Conservation (phyloP, 2,888 invertebrate species). For the Lepidocyrtinus sp. region DNA sequence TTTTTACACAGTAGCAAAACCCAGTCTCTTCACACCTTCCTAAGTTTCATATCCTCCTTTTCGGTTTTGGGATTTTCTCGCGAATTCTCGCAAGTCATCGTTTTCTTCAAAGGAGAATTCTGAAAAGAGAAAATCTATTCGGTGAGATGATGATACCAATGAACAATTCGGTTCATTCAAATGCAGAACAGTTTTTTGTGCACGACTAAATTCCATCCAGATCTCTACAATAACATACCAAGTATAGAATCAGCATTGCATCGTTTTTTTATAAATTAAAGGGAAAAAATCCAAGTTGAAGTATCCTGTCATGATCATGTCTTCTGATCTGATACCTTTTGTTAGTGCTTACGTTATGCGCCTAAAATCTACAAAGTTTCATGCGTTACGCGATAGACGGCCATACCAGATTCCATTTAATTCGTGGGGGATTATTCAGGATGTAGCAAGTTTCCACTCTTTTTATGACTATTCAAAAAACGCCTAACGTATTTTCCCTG, state of each 20-base stretch:
- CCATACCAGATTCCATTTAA: background rate
- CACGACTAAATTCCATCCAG: conserved; percentile 17
- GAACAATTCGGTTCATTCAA: conserved; percentile 23
- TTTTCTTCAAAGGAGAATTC: conserved; percentile 7
- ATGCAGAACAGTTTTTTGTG: conserved; percentile 17
- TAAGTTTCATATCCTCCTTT: background rate
- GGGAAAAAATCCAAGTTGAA: background rate
- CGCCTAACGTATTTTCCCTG: background rate
- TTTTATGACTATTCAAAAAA: background rate
- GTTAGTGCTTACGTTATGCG: background rate
- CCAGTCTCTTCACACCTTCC: too few species aligned
- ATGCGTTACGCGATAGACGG: background rate
- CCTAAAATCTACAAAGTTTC: too few species aligned
- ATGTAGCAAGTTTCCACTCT: background rate
- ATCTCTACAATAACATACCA: background rate
- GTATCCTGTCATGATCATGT: background rate
- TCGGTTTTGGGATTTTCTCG: background rate
- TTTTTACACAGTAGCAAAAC: too few species aligned
- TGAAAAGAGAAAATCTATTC: conserved; percentile 1
- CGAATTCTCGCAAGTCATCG: conserved; percentile 28
- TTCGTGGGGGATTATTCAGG: background rate
- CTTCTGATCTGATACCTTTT: background rate
- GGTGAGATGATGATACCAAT: conserved; percentile 13
- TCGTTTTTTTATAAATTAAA: background rate
- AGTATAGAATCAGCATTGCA: background rate